Evolutionary conservation across 2,888 invertebrate genomes (phyloP).

Genomic region (Sicus ferrugineus): DNA sequence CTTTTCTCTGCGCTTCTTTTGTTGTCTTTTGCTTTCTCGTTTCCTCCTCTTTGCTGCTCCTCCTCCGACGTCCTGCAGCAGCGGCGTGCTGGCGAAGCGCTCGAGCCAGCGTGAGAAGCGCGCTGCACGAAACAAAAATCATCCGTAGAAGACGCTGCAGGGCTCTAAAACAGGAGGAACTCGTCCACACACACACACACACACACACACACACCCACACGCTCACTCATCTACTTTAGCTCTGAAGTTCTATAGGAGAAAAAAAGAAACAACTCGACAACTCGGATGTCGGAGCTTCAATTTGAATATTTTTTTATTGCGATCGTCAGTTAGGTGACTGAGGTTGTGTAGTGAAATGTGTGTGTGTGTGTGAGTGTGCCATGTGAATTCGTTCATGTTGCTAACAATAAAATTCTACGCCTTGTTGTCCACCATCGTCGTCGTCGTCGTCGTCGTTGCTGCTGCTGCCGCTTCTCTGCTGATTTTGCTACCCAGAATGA

Average conservation of each 20-base stretch:
- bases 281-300: neutral
- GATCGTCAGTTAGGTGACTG: too few species aligned
- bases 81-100: neutral
- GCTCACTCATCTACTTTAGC: neutral
- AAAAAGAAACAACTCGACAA: neutral
- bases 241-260: neutral
- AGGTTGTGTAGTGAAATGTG: too few species aligned
- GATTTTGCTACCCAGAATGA: too few species aligned
- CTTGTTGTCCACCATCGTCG: too few species aligned
- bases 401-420: neutral
- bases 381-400: too few species aligned
- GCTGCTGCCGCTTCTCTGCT: neutral
- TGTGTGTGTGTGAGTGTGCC: too few species aligned
- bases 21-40: neutral
- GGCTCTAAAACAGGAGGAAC: too few species aligned
- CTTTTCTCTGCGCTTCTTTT: too few species aligned
- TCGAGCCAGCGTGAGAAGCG: neutral
- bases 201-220: conserved; percentile 2
- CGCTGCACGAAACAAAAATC: neutral
- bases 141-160: neutral
- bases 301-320: too few species aligned
- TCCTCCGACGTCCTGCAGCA: neutral
- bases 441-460: neutral
- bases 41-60: neutral
- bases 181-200: neutral